Evolutionary conservation across 2,113 vertebrate species (phyloP), one percentile per base, ranked within the genome.

Genomic region (Hippopotamus amphibius): DNA sequence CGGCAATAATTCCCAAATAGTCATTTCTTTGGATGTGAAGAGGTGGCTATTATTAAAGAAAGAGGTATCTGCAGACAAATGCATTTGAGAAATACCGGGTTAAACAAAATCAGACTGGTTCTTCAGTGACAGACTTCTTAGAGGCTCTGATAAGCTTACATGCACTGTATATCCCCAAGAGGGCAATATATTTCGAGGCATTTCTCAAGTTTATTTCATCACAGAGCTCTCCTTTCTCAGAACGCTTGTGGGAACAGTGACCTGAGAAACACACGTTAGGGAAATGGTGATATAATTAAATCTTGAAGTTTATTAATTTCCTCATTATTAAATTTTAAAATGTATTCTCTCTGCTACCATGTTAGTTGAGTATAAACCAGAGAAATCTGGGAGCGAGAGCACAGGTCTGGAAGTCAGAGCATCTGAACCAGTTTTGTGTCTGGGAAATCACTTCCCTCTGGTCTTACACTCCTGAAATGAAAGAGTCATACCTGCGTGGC

Each of bases 261-360:
- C 66, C 50, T 7, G 12, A n/a, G 69, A 68, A 92, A 43, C 1
- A 72, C 43, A 14, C 69, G 43, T 74, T 81, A 30, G 86, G 90
- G 93, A 74, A 77, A 5, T 37, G 76, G 74, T 48, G 30, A 63
- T 83, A 10, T 77, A 83, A 79, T 94, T 87, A 79, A 92, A 83
- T 16, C 57, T 77, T 57, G 21, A 83, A 19, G 74, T 57, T 26
- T 79, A 50, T 90, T 97, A 79, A 94, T 94, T 93, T 95, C 63
- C 90, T 97, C 55, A 82, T 93, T 63, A 61, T 21, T 93, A 12
- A 53, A 11, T 65, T 94, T 77, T 69, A 66, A 92, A 79, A 26
- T 46, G 9, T 53, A 28, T 81, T 68, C 22, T 94, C 21, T 59
- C 74, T n/a, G 24, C 57, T 69, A 7, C 57, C 19, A 15, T 55